phyloP scores from a whole-genome alignment of 2,113 vertebrate species.

The Rhinolophus ferrumequinum region DNA sequence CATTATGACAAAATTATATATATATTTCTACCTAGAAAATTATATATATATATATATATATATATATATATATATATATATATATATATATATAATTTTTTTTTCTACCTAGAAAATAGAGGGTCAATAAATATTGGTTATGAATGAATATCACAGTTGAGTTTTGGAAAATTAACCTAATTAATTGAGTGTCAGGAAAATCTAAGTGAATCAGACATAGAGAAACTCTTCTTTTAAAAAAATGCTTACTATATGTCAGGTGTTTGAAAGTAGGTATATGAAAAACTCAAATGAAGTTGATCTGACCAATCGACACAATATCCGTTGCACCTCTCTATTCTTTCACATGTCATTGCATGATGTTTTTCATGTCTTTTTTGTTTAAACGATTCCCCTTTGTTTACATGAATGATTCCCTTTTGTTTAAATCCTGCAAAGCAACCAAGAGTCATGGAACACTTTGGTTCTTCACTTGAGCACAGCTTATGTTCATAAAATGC shows the following conservation, averaged over 20 bases:
- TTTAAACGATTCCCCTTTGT: too few relatives aligned
- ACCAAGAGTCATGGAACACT: neutral
- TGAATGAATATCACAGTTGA: neutral
- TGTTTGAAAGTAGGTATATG: neutral
- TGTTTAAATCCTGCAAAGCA: neutral
- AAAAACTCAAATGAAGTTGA: neutral
- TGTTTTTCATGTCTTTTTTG: neutral
- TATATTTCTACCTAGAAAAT: too few relatives aligned
- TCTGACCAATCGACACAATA: neutral
- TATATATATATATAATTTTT: too few relatives aligned
- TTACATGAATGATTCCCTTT: neutral
- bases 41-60: too few relatives aligned
- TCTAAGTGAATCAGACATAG: neutral
- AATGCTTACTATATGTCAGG: neutral
- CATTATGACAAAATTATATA: neutral
- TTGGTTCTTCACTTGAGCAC: neutral
- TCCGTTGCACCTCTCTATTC: neutral
- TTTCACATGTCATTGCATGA: neutral
- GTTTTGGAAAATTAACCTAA: neutral
- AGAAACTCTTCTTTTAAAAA: neutral
- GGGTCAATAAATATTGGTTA: neutral
- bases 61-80: too few relatives aligned
- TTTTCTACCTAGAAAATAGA: neutral
- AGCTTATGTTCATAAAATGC: conserved; percentile 1
- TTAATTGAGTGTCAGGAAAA: neutral